These are phyloP conservation scores for Telmatochromis brichardi DNA, from an alignment of 2,113 vertebrate species.

Conservation along the genomic window DNA sequence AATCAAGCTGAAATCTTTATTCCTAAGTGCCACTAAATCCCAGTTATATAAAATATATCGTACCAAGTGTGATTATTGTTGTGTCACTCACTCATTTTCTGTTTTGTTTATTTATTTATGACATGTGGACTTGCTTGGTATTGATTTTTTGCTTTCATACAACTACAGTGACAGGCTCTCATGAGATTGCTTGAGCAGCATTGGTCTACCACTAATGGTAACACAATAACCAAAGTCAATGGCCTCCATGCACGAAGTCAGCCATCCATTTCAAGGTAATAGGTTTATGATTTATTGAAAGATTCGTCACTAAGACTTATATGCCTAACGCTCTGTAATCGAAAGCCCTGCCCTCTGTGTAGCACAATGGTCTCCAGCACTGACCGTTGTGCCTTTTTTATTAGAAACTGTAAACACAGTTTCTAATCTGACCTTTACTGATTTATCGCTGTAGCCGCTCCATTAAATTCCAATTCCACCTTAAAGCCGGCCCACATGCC, in stretches of 20 bases:
- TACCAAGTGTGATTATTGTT: neutral
- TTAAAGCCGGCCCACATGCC: neutral
- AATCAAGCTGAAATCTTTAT: neutral
- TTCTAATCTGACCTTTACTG: neutral
- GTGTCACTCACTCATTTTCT: neutral
- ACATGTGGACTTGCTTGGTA: neutral
- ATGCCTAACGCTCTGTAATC: neutral
- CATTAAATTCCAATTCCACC: slow-evolving; percentile 9
- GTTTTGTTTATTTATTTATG: slow-evolving; percentile 26
- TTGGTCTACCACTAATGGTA: slow-evolving; percentile 15
- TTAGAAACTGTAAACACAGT: neutral
- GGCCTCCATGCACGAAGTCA: neutral
- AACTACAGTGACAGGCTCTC: neutral
- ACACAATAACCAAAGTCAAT: slow-evolving; percentile 33
- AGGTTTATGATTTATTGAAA: slow-evolving; percentile 54
- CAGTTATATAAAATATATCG: neutral
- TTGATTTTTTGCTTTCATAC: slow-evolving; percentile 34
- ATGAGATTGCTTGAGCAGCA: slow-evolving; percentile 20
- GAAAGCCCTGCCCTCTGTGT: neutral
- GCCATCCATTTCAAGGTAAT: slow-evolving; percentile 20
- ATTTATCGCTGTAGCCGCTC: neutral
- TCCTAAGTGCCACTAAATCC: neutral
- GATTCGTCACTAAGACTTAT: neutral
- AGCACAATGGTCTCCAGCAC: neutral
- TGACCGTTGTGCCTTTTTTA: neutral